Evolutionary conservation across 2,797 vertebrate genomes (phyloP).

Genomic region (Hafferia zeledoni): DNA sequence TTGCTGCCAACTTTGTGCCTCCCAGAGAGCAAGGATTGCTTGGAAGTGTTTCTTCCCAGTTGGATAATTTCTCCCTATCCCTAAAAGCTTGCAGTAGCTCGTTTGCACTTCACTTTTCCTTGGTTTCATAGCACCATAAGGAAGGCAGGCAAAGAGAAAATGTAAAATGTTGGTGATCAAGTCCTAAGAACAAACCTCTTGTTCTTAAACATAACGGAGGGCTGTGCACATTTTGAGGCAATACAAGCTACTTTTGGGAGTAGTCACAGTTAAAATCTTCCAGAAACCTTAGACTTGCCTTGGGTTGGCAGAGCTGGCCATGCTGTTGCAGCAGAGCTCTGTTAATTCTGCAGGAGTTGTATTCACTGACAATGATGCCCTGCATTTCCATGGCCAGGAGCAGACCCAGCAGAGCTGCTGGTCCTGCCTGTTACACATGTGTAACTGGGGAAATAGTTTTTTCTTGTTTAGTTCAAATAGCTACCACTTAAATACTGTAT

Average conservation of each 20-base stretch:
- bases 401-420: background rate
- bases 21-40: background rate
- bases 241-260: background rate
- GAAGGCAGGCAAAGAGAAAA: background rate
- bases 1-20: background rate
- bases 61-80: background rate
- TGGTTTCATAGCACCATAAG: background rate
- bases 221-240: background rate
- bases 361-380: background rate
- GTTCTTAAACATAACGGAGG: background rate
- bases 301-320: background rate
- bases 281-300: rapidly evolving
- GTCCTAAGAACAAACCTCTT: background rate
- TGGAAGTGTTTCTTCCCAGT: background rate
- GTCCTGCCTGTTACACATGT: background rate
- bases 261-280: background rate
- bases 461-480: background rate
- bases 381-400: background rate
- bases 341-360: background rate
- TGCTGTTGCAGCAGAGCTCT: background rate
- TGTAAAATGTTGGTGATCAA: rapidly evolving
- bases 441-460: background rate
- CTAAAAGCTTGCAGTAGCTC: background rate
- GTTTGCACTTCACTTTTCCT: background rate
- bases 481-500: background rate